Base-by-base conservation (phyloP, 2,797 vertebrate genomes). In the Acanthopagrus latus region DNA sequence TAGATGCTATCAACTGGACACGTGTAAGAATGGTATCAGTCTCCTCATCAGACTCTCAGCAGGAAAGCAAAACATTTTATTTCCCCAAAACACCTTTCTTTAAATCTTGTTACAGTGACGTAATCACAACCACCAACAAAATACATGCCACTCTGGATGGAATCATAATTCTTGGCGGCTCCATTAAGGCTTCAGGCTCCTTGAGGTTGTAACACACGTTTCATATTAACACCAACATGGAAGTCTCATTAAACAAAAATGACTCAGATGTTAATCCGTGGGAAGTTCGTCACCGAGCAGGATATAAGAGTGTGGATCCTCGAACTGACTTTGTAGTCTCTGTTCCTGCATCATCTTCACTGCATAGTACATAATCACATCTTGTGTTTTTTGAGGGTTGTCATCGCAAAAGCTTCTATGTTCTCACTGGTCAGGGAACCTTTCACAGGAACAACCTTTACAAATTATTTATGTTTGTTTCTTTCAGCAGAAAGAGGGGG, bases 391-490 rank as follows among this genome's bases (percentile, higher is more conserved):
- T 82, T 27, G 58, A 54, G 43, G 59, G 72, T 84, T 85, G 86
- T 90, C 77, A 73, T 29, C 18, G 25, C 89, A 85, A 91, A 89
- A 91, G 87, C 89, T 62, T 88, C 68, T 59, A 41, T 87, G 83
- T 83, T 85, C 76, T 84, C 82, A 67, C 78, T 48, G 78, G 88
- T 81, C 81, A 74, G 76, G 72, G 57, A 81, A 66, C 88, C 84
- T 89, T 92, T 88, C 84, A 82, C 86, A 86, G 82, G 79, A 91
- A 90, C 81, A 91, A 84, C 90, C 82, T 81, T 70, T 78, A 88
- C 81, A 93, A 91, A 91, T 93, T 85, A 93, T 93, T 92, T 46
- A 93, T 93, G 89, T 75, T 81, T 81, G 80, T 90, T 90, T 91
- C 83, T 87, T 84, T 78, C 84, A 83, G 74, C 55, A 71, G 67